Base-by-base conservation (phyloP, 2,113 vertebrate species). In the Odocoileus virginianus region DNA sequence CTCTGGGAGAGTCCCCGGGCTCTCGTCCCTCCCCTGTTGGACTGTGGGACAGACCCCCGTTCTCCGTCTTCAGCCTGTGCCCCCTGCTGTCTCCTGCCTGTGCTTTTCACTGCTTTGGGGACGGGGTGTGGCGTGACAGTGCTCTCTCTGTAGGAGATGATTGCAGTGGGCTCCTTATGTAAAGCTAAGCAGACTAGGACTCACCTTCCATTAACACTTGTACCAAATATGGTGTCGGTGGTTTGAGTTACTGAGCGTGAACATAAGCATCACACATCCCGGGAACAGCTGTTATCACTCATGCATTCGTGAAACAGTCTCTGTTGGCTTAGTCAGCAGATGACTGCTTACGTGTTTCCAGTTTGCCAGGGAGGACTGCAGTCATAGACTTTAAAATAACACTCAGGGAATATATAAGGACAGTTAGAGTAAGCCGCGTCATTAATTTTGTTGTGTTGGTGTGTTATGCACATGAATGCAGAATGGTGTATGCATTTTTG, bases 261-360 rank as follows among this genome's bases (percentile, higher is more conserved):
- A 1, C n/a, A 4, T 0, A 0, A 3, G 15, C 43, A 0, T 13
- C 36, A 0, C 7, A n/a, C 3, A 1, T 9, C 9, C 81, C 11
- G 4, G 5, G 54, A 21, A 3, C 40, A 4, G 94, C 64, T 6
- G 8, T 0, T 33, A 11, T 5, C 23, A 6, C 30, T 36, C 4
- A 1, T 3, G 15, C 36, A 23, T 27, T 52, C 19, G 5, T 14
- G n/a, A 90, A 2, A 23, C 23, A 0, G 43, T 30, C 19, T 47
- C 45, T 10, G 30, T 71, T 16, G 55, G 19, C 45, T 16, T 19
- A 12, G 2, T 76, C 79, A 27, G 6, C 19, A 28, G 19, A 7
- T 4, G 19, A 6, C 3, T 60, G 14, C n/a, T 27, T 33, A 5
- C 47, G 4, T 50, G 64, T 45, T 74, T 81, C 23, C 10, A 0